Conservation (phyloP, 2,888 invertebrate genomes). For the Exocentrus adspersus region DNA sequence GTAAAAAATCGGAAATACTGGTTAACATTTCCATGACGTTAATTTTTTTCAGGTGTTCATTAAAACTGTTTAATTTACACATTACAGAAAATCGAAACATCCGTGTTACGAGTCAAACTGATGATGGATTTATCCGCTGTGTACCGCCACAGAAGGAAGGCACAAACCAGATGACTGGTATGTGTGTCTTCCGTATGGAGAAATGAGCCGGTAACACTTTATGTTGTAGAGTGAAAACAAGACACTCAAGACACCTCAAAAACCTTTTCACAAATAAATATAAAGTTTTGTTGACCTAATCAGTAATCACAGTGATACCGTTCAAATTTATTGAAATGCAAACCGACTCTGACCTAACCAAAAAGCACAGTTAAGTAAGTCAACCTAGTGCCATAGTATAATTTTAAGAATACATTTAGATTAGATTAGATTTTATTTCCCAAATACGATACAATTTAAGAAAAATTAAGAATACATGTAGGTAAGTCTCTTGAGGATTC, state of each 20-base stretch:
- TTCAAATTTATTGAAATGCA: neutral
- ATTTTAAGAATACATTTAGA: too few relatives aligned
- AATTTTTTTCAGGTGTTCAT: neutral
- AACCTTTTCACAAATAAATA: too few relatives aligned
- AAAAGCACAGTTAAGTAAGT: neutral
- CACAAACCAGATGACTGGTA: neutral
- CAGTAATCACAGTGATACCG: neutral
- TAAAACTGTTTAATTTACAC: neutral
- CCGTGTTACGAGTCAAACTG: neutral
- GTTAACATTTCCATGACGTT: neutral
- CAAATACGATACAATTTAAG: neutral
- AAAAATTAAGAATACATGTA: too few relatives aligned
- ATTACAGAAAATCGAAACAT: neutral
- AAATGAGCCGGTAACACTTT: neutral
- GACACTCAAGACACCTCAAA: neutral
- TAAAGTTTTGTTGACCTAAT: neutral
- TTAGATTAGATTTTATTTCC: too few relatives aligned
- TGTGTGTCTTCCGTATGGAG: neutral
- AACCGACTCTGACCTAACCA: neutral
- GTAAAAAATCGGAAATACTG: too few relatives aligned
- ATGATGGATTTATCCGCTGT: neutral
- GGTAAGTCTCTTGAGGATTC: too few relatives aligned
- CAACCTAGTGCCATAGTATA: neutral
- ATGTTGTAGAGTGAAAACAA: neutral
- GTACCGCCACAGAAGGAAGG: neutral